Evolutionary conservation across 1,140 invertebrate genomes (phyloP).

Genomic region (Panagrolaimus sp.): DNA sequence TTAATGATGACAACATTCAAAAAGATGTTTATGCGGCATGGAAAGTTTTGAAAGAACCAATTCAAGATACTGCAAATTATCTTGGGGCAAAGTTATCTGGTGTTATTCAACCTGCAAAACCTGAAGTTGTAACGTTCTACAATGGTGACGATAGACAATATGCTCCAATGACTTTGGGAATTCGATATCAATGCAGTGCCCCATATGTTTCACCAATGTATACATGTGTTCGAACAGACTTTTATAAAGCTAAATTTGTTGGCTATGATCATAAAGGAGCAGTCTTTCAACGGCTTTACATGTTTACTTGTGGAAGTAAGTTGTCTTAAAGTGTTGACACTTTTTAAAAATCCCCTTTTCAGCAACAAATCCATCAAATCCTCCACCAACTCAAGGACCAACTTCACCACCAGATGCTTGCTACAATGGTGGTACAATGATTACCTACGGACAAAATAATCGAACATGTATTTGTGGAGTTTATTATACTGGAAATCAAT

Average conservation of each 20-base stretch:
- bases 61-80: neutral
- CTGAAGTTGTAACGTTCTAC: neutral
- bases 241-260: slow-evolving; percentile 6
- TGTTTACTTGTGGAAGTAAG: neutral
- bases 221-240: neutral
- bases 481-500: neutral
- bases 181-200: neutral
- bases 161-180: neutral
- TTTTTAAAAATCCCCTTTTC: neutral
- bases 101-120: neutral
- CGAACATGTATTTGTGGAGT: neutral
- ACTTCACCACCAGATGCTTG: neutral
- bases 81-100: neutral
- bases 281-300: neutral
- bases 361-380: neutral
- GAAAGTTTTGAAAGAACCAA: neutral
- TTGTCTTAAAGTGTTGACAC: no score
- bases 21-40: neutral
- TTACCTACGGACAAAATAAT: neutral
- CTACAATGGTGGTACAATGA: neutral
- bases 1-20: neutral
- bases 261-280: neutral
- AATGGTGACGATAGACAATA: neutral
- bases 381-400: neutral
- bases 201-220: slow-evolving; percentile 4